Percentiles rank a stretch among this genome's conserved stretches.
phyloP scores from a whole-genome alignment of 2,888 invertebrate species.

The Agrotis puta region DNA sequence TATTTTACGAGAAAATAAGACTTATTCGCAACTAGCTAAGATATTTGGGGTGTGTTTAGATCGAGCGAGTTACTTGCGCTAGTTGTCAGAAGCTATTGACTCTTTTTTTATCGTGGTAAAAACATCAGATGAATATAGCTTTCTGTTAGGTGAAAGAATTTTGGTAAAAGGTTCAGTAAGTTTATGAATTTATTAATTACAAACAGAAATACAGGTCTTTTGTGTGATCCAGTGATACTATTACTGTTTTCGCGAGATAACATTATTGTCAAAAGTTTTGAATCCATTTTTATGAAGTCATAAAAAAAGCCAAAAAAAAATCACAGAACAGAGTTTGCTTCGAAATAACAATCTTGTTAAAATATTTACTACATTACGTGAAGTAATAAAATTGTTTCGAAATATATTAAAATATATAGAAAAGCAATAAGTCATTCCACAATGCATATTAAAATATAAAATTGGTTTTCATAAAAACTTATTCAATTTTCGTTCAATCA shows the following conservation, averaged over 20 bases:
- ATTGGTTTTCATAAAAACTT: slow-evolving; percentile 54
- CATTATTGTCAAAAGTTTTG: background rate
- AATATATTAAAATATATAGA: background rate
- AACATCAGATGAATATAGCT: too few species aligned
- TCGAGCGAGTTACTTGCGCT: slow-evolving; percentile 49
- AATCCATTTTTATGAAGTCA: slow-evolving; percentile 4
- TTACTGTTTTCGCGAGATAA: background rate
- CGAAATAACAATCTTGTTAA: slow-evolving; percentile 15
- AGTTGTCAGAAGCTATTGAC: background rate
- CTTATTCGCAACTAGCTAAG: slow-evolving; percentile 70
- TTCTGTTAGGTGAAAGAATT: too few species aligned
- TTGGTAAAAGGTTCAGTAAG: too few species aligned
- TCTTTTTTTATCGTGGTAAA: too few species aligned
- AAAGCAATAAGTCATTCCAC: slow-evolving; percentile 14
- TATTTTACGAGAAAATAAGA: slow-evolving; percentile 73
- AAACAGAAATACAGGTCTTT: too few species aligned
- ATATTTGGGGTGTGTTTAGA: slow-evolving; percentile 69
- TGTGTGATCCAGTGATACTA: too few species aligned
- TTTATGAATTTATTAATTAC: too few species aligned
- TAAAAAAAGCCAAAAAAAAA: background rate
- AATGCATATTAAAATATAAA: slow-evolving; percentile 40
- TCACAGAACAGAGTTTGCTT: background rate
- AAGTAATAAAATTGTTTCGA: slow-evolving; percentile 29
- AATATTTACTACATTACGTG: slow-evolving; percentile 29
- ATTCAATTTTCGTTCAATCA: slow-evolving; percentile 35